Base-by-base conservation (phyloP, 1,140 invertebrate species). In the Mylabris phalerata region DNA sequence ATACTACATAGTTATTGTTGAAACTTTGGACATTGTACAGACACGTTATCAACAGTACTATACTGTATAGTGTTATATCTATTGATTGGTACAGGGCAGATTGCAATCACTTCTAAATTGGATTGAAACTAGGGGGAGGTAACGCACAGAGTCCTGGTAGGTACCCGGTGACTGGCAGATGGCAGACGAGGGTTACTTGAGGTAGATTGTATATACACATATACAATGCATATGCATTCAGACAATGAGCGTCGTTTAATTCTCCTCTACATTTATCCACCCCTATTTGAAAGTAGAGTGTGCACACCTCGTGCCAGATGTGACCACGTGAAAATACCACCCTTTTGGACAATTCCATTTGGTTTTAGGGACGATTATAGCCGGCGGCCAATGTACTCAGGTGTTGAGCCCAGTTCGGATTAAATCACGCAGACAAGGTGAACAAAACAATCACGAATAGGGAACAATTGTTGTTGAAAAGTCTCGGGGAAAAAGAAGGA, bases 141-240 rank as follows among this genome's bases (percentile, higher is more conserved):
- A 48, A 55, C 13, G 48, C 7, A 7, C 7, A 32, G 60, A 50
- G 52, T 42, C 45, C 45, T 45, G 47, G 41, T 40, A 67, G 66
- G 66, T 70, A 67, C 69, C 54, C 65, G 64, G 67, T 71, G 69
- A 73, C 70, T 72, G 71, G 68, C 70, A 71, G 70, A 71, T 72
- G 71, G 71, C 68, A 69, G 66, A 68, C 66, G 68, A 71, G 71
- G 71, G 71, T 73, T 63, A 71, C 71, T 71, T 71, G 70, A 73
- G 71, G 71, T 73, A 64, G 65, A 62, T 32, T 32, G 32, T 32
- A 42, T 11, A 42, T 11, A 42, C 41, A 42, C 41, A 42, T n/a
- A 66, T 54, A 70, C 68, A 72, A 72, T 72, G 64, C 70, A 70
- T 68, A 68, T 71, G 70, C 70, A 70, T 71, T 61, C 63, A 70